Conservation (phyloP, 2,888 invertebrate species). For the Tiliacea citrago region DNA sequence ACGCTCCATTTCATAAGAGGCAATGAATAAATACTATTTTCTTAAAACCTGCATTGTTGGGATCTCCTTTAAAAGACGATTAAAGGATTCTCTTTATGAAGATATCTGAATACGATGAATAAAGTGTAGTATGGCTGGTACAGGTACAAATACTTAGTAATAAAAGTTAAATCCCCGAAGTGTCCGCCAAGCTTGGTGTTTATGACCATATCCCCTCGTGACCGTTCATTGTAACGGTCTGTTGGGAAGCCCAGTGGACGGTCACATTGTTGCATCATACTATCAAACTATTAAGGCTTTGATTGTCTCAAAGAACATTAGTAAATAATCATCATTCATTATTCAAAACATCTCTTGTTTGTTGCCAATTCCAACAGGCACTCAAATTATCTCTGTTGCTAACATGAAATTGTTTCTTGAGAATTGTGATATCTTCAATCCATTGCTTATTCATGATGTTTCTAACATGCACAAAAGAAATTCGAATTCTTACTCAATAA, state of each 20-base stretch:
- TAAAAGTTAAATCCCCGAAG: conserved; percentile 4
- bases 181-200: conserved; percentile 32
- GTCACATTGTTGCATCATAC: conserved; percentile 36
- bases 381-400: neutral
- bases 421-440: conserved; percentile 43
- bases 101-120: neutral
- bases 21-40: neutral
- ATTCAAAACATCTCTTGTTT: neutral
- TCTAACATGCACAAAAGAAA: conserved; percentile 44
- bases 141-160: conserved; percentile 6
- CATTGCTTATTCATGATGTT: conserved; percentile 62
- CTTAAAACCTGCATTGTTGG: neutral
- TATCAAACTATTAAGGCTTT: conserved; percentile 8
- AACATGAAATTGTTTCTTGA: conserved; percentile 32
- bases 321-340: neutral
- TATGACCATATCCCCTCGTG: conserved; percentile 27
- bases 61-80: neutral
- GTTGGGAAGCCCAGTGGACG: conserved; percentile 39
- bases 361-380: neutral
- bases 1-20: conserved; percentile 23
- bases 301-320: neutral
- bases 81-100: neutral
- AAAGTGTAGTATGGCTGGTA: neutral
- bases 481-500: conserved; percentile 36
- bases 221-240: conserved; percentile 52